Percentiles rank a stretch among this genome's conserved stretches.
phyloP scores from a whole-genome alignment of 2,113 vertebrate species.

The Pristiophorus japonicus region DNA sequence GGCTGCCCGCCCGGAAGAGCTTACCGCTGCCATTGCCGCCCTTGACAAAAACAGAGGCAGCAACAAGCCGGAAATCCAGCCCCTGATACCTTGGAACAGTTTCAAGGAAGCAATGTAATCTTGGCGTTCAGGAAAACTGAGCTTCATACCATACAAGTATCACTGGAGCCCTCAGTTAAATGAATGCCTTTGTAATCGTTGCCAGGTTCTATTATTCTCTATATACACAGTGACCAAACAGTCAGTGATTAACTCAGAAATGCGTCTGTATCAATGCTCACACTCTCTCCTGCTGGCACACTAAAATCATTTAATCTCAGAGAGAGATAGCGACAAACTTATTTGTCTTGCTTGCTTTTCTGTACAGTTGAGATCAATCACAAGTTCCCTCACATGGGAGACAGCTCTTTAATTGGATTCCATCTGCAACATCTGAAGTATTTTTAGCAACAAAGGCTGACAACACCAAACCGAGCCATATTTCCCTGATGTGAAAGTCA shows the following conservation, averaged over 20 bases:
- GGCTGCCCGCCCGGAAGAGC: no score
- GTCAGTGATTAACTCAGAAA: conserved; percentile 16
- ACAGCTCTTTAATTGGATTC: conserved; percentile 29
- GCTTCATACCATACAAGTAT: background rate
- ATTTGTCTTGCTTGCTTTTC: background rate
- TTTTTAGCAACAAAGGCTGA: conserved; percentile 26
- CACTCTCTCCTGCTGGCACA: background rate
- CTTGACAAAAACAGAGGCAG: no score
- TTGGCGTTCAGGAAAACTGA: background rate
- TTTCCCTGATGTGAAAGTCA: conserved; percentile 32
- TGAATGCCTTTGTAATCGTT: background rate
- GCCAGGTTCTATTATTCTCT: background rate
- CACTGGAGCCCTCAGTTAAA: background rate
- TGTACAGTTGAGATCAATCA: conserved; percentile 32
- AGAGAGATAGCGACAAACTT: background rate
- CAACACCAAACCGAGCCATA: background rate
- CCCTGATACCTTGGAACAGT: background rate
- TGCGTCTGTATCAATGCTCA: background rate
- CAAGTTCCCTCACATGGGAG: background rate
- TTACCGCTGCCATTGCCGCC: no score
- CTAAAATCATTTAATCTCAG: conserved; percentile 19
- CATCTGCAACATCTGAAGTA: conserved; percentile 33
- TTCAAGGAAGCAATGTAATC: background rate
- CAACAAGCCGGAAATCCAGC: no score
- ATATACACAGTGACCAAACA: background rate